Evolutionary conservation across 1,140 invertebrate species (phyloP), one percentile per base, ranked within the genome.

Genomic region (Drosophila bocki): DNA sequence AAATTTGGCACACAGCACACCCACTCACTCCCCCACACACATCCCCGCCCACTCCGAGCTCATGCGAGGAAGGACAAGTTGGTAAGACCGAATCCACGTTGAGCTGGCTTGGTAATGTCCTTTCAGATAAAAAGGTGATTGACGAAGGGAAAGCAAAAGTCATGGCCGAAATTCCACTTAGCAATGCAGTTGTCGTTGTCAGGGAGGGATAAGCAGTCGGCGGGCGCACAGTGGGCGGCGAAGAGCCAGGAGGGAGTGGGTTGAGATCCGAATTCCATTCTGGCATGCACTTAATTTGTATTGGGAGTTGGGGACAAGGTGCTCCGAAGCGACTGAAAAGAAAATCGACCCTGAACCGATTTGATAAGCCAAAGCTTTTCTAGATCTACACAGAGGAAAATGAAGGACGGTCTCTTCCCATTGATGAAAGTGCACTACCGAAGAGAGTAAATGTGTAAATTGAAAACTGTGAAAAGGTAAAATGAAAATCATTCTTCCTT

Each of bases 101-200:
- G 79, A 80, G 80, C 84, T 80, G 63, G 72, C 84, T 80, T 58
- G 65, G 84, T 84, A 88, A 88, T 88, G 85, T 88, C 81, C 61
- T 84, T 75, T 50, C 69, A 88, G 85, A 90, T 88, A 90, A 88
- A 88, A 90, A 78, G 67, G 85, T 88, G 85, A 88, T 88, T 88
- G 85, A 88, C 81, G 85, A 90, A 88, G 77, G 69, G 65, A 88
- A 90, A 88, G 85, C 85, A 88, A 90, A 88, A 88, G 85, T 88
- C 85, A 88, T 85, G 85, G 85, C 78, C 78, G 80, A 84, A 88
- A 56, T 82, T 84, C 86, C 81, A 76, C 80, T 72, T 71, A 80
- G 70, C 63, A 88, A 88, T 87, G 85, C 85, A 88, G 83, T 84
- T 90, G 69, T 85, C 78, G 59, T 75, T 83, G 48, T 26, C 48